Evolutionary conservation across 2,797 vertebrate species (phyloP), one percentile per base, ranked within the genome.

Genomic region (Rousettus madagascariensis): DNA sequence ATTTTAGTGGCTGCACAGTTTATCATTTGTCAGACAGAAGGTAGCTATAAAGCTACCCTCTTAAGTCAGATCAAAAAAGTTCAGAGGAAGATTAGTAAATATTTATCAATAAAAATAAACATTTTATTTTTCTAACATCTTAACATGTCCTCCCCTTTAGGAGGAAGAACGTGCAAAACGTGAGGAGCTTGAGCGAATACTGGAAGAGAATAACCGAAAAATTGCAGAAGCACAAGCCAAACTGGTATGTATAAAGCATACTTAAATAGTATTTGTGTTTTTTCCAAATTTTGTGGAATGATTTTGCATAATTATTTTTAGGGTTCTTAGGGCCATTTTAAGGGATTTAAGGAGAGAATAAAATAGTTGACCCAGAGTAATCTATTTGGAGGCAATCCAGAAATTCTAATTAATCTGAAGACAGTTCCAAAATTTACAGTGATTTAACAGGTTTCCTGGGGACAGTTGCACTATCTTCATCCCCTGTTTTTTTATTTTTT

Each of bases 181-280:
- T 98, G 99, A 99, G 98, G 99, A 99, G 96, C 98, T 99, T 98
- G 99, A 99, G 98, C 99, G 99, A 99, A 99, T 99, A 99, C 98
- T 99, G 98, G 99, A 99, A 98, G 99, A 99, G 98, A 99, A 99
- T 99, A 99, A 99, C 98, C 99, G 99, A 99, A 99, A 99, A 99
- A 99, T 99, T 96, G 99, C 99, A 36, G 99, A 99, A 95, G 99
- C 99, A 98, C 99, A 99, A 98, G 99, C 99, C 99, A 99, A 99
- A 97, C 99, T 99, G 99, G 99, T 99, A 99, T 51, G 99, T 97
- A 30, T 46, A 94, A 51, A 43, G 5, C 19, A 1, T 6, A 3
- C 4, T 0, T 19, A 46, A 55, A 22, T 22, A 61, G 9, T 38
- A 8, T 12, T 2, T 59, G 57, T 57, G 53, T 33, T 33, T 71